Evolutionary conservation across 2,888 invertebrate genomes (phyloP).

Genomic region (Caenorhabditis auriculariae): DNA sequence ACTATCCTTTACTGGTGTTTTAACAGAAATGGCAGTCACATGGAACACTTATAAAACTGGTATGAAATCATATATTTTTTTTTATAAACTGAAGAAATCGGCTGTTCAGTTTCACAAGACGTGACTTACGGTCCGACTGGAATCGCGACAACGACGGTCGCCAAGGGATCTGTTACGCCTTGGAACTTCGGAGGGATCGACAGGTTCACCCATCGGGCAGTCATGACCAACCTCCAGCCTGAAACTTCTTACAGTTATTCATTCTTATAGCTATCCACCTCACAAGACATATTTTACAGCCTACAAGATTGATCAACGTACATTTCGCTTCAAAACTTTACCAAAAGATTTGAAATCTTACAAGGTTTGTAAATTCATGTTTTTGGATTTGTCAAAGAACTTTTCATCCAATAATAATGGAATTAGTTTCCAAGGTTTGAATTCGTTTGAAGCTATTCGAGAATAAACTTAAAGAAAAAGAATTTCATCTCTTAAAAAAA

Average conservation of each 20-base stretch:
- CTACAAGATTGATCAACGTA: constrained; percentile 70
- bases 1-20: constrained; percentile 43
- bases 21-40: constrained; percentile 46
- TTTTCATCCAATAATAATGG: no score
- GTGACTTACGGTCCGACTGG: constrained; percentile 10
- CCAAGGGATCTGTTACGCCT: constrained; percentile 11
- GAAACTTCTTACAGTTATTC: constrained; percentile 48
- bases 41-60: constrained; percentile 49
- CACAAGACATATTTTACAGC: constrained; percentile 24
- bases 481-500: no score
- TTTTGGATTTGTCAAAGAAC: no score
- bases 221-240: constrained; percentile 64
- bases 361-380: constrained; percentile 66
- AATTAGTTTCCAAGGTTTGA: no score
- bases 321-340: constrained; percentile 76
- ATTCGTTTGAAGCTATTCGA: no score
- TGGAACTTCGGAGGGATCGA: constrained; percentile 35
- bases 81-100: no score
- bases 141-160: constrained; percentile 1
- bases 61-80: constrained; percentile 2
- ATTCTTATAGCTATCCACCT: neutral
- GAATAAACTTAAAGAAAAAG: no score
- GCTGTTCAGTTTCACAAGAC: constrained; percentile 19
- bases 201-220: constrained; percentile 77
- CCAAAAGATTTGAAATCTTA: constrained; percentile 26